phyloP scores from a whole-genome alignment of 2,113 vertebrate species.

The Heptranchias perlo region DNA sequence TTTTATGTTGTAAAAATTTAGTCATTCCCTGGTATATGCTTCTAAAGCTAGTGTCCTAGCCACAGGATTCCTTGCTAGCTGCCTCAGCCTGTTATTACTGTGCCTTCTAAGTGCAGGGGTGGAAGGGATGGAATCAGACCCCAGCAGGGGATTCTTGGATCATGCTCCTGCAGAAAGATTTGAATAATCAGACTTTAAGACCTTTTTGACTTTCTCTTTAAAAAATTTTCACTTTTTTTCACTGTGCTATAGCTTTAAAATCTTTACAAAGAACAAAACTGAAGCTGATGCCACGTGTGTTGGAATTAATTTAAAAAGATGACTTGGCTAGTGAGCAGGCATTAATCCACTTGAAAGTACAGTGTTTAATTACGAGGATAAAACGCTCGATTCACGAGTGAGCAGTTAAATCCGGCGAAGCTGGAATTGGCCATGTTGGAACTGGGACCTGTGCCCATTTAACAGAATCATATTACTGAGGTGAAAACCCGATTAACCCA shows the following conservation, averaged over 20 bases:
- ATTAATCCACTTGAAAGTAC: constrained; percentile 32
- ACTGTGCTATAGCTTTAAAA: not conserved
- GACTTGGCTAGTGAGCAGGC: constrained; percentile 8
- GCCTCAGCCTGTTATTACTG: not conserved
- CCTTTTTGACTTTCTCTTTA: not conserved
- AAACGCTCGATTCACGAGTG: constrained; percentile 11
- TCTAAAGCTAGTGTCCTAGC: not conserved
- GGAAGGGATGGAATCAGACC: not conserved
- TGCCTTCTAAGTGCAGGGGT: not conserved
- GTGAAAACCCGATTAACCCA: constrained; percentile 30
- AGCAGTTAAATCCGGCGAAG: constrained; percentile 21
- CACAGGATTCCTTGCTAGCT: not conserved
- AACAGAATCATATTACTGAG: constrained; percentile 29
- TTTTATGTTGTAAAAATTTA: not conserved
- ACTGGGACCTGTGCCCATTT: constrained; percentile 28
- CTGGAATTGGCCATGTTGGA: constrained; percentile 27
- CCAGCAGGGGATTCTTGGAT: not conserved
- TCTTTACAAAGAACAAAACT: not conserved
- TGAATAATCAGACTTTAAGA: not conserved
- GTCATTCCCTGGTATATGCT: not conserved
- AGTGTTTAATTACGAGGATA: constrained; percentile 29
- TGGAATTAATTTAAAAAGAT: not conserved
- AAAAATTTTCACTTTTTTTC: not conserved
- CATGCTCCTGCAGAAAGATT: not conserved
- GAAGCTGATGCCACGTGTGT: not conserved